phyloP scores from a whole-genome alignment of 1,140 invertebrate genomes.

The Hylaeus anthracinus region DNA sequence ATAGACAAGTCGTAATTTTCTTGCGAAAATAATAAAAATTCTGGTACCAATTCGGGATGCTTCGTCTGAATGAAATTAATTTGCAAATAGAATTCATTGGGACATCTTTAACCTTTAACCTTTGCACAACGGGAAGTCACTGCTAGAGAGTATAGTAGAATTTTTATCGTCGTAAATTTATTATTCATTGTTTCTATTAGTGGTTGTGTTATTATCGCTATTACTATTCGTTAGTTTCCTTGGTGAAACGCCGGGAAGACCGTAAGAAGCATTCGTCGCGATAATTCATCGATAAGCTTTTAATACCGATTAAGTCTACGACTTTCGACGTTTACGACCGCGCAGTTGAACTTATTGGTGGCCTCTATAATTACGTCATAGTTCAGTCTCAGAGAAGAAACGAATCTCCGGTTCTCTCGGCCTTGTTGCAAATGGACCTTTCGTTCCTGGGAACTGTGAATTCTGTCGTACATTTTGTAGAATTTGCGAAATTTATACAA shows the following conservation, averaged over 20 bases:
- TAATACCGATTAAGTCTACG: background rate
- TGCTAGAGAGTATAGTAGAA: background rate
- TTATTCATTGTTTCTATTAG: background rate
- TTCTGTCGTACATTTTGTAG: no score
- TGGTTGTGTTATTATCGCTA: background rate
- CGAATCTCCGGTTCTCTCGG: background rate
- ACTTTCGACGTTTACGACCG: background rate
- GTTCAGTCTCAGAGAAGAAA: background rate
- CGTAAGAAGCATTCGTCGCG: background rate
- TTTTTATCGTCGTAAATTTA: background rate
- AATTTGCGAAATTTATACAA: no score
- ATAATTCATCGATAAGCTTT: slow-evolving; percentile 2
- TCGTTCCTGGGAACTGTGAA: no score
- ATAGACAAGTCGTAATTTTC: no score
- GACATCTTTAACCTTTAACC: no score
- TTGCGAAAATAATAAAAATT: no score
- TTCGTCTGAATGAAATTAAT: no score
- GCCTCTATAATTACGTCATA: background rate
- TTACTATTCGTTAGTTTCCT: background rate
- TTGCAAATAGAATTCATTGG: no score
- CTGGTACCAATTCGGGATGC: no score
- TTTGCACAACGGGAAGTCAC: background rate
- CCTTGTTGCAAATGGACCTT: no score
- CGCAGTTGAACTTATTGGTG: background rate
- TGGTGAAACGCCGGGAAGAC: background rate